Base-by-base conservation (phyloP, 2,888 invertebrate species). In the Dorcus parallelipipedus region DNA sequence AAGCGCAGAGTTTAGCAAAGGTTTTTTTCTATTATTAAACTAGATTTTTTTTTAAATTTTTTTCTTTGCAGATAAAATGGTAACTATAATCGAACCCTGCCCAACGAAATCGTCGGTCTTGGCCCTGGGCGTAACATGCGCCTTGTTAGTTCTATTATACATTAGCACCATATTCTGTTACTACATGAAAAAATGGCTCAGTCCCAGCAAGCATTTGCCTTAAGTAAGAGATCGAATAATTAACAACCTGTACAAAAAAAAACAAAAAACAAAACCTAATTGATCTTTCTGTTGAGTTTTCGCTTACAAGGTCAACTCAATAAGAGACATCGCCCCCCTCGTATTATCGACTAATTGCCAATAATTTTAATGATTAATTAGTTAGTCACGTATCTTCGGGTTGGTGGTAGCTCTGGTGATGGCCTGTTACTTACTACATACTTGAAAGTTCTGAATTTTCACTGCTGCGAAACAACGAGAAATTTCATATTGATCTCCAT, bases 31-130 rank as follows among this genome's bases (percentile, higher is more conserved):
- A 3, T 20, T 2, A 20, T 20, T 20, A 20, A 20, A 2, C 20
- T 20, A 20, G 3, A 20, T 52, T n/a, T 33, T 50, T 45, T 58
- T 57, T 59, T 6, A 0, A 33, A 33, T 33, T 33, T 33, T 33
- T 64, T 64, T 64, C 52, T 65, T 83, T 83, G 1, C 83, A 91
- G 93, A 93, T 77, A 92, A 93, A 83, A 93, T 94, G 26, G 26
- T 33, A 66, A 93, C 93, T 67, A 91, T 94, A 66, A 88, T 92
- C 68, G 93, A 93, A 77, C 93, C 93, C 9, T 95, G 95, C 76
- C 95, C 95, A 49, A 93, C 94, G 71, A 93, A 93, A 78, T 89
- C 91, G 26, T 95, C 95, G 5, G 91, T 96, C n/a, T 80, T 95
- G 69, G 90, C 94, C 39, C 81, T 96, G 60, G 93, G 93, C 61